Conservation (phyloP, 2,888 invertebrate genomes). For the Hybos culiciformis region DNA sequence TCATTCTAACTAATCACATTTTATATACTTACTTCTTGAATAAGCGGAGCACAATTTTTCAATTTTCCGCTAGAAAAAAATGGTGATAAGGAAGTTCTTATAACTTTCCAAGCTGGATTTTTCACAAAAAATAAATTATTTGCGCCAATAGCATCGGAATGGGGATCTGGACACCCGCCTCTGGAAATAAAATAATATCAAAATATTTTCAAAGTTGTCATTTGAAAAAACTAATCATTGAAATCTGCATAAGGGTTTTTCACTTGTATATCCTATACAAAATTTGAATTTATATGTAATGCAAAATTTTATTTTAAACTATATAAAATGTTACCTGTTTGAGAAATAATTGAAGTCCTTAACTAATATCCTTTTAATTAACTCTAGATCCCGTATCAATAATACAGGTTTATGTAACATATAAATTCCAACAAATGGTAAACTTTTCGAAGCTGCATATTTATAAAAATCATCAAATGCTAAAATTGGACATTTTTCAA, state of each 20-base stretch:
- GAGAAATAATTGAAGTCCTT: conserved; percentile 37
- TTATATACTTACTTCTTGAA: conserved; percentile 27
- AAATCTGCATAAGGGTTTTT: too few relatives aligned
- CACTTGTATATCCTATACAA: too few relatives aligned
- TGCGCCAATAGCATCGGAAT: conserved; percentile 30
- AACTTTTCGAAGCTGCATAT: conserved; percentile 19
- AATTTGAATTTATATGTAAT: too few relatives aligned
- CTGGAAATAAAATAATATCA: background rate
- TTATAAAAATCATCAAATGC: conserved; percentile 31
- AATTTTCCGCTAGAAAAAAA: conserved; percentile 34
- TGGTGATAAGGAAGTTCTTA: conserved; percentile 36
- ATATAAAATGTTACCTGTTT: conserved; percentile 21
- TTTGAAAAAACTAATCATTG: too few relatives aligned
- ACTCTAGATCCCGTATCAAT: conserved; percentile 35
- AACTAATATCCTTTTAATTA: conserved; percentile 36
- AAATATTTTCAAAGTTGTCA: background rate
- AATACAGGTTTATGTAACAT: conserved; percentile 36
- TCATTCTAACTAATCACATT: background rate
- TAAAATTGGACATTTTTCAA: conserved; percentile 24
- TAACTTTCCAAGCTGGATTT: conserved; percentile 34
- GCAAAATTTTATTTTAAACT: background rate
- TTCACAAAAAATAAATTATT: conserved; percentile 36
- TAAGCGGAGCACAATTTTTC: conserved; percentile 30
- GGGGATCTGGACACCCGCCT: conserved; percentile 18
- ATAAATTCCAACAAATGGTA: conserved; percentile 31